phyloP scores from a whole-genome alignment of 1,140 invertebrate species.

The Apolygus lucorum region DNA sequence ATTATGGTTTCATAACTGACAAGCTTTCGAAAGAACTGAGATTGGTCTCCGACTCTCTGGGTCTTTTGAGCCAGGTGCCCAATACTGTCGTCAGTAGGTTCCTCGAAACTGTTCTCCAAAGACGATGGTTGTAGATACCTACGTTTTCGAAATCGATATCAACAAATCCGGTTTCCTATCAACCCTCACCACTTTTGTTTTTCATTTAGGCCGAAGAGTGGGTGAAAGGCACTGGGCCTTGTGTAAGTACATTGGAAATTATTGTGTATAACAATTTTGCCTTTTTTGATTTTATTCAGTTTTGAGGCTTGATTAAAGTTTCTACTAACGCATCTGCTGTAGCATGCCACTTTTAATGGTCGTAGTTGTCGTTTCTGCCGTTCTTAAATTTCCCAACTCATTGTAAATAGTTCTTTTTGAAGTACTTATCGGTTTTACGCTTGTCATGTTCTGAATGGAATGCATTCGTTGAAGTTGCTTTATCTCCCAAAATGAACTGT shows the following conservation, averaged over 20 bases:
- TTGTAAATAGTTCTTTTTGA: neutral
- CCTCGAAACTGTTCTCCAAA: neutral
- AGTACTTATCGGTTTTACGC: neutral
- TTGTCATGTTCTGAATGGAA: neutral
- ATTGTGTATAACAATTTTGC: neutral
- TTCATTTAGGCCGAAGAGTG: slow-evolving; percentile 24
- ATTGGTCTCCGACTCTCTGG: too few relatives aligned
- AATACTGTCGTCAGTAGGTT: neutral
- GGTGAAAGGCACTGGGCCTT: slow-evolving; percentile 22
- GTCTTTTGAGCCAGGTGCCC: too few relatives aligned
- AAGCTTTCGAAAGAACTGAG: too few relatives aligned
- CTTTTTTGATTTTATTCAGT: slow-evolving; percentile 10
- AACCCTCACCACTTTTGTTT: slow-evolving; percentile 7
- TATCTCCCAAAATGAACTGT: neutral
- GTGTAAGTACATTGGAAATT: slow-evolving; percentile 23
- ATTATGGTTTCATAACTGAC: too few relatives aligned
- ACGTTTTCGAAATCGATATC: too few relatives aligned
- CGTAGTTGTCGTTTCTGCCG: neutral
- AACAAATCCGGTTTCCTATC: neutral
- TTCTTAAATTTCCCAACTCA: neutral
- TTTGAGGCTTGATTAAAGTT: neutral
- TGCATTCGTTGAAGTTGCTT: slow-evolving; percentile 5
- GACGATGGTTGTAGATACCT: neutral
- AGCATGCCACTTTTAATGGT: slow-evolving; percentile 2
- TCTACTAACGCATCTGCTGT: slow-evolving; percentile 7